These are phyloP conservation scores for Merodon equestris DNA, from an alignment of 2,888 invertebrate species.

Conservation along the genomic window DNA sequence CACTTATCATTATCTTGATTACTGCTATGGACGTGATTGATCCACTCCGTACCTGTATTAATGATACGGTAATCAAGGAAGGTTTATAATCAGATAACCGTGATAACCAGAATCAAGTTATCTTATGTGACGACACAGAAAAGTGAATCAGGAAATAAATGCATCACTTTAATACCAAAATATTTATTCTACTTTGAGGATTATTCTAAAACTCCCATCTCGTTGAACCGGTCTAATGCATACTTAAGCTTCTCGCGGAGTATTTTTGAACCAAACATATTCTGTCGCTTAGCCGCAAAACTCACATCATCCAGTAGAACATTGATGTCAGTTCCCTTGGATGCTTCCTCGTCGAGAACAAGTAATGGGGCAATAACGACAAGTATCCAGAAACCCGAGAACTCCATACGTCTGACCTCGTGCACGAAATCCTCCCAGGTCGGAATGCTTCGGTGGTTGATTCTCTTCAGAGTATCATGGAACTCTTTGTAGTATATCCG, in stretches of 20 bases:
- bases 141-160: too few relatives aligned
- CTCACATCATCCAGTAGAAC: neutral
- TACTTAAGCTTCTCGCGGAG: slow-evolving; percentile 5
- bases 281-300: neutral
- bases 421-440: slow-evolving; percentile 37
- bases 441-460: slow-evolving; percentile 19
- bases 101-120: too few relatives aligned
- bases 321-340: slow-evolving; percentile 20
- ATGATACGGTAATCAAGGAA: too few relatives aligned
- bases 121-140: too few relatives aligned
- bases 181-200: neutral
- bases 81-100: too few relatives aligned
- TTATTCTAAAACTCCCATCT: slow-evolving; percentile 25
- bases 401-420: slow-evolving; percentile 51
- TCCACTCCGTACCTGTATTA: too few relatives aligned
- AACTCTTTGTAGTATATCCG: slow-evolving; percentile 29
- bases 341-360: slow-evolving; percentile 1
- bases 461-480: slow-evolving; percentile 7
- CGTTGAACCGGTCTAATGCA: slow-evolving; percentile 23
- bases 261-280: slow-evolving; percentile 28
- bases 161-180: too few relatives aligned
- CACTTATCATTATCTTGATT: too few relatives aligned
- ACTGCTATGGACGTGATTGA: too few relatives aligned
- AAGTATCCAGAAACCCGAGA: slow-evolving; percentile 33
- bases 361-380: neutral